Conservation (phyloP, 2,888 invertebrate species). For the Zaprionus obscuricornis region DNA sequence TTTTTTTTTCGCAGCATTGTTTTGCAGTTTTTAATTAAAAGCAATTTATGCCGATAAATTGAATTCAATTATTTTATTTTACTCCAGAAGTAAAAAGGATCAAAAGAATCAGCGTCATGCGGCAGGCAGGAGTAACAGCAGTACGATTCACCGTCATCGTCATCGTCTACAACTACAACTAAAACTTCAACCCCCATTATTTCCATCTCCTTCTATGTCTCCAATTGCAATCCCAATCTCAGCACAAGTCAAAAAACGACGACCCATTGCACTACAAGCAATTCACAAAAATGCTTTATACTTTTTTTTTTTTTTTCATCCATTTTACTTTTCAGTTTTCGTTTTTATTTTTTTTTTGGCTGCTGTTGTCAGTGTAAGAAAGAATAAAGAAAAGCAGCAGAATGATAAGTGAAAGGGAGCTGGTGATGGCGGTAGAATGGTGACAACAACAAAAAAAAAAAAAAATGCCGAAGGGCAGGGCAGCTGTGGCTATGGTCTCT, state of each 20-base stretch:
- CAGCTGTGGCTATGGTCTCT: too few relatives aligned
- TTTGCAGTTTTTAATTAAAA: constrained; percentile 56
- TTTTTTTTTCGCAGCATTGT: background rate
- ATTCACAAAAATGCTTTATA: constrained; percentile 40
- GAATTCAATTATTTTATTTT: constrained; percentile 63
- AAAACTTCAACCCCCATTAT: too few relatives aligned
- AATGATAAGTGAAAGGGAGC: too few relatives aligned
- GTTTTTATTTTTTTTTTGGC: constrained; percentile 19
- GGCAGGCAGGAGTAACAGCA: background rate
- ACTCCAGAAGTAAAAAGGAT: background rate
- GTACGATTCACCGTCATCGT: too few relatives aligned
- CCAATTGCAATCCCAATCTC: too few relatives aligned
- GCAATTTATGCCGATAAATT: constrained; percentile 66
- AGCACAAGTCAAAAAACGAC: too few relatives aligned
- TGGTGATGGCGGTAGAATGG: background rate
- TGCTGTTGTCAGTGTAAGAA: constrained; percentile 10
- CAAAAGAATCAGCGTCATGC: background rate
- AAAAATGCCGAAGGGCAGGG: constrained; percentile 17
- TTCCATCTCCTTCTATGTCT: too few relatives aligned
- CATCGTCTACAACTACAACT: too few relatives aligned
- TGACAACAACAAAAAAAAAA: background rate
- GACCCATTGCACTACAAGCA: constrained; percentile 33
- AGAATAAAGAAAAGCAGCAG: too few relatives aligned
- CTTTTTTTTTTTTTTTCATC: background rate
- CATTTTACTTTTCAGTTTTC: constrained; percentile 6